Base-by-base conservation (phyloP, 2,797 vertebrate species). In the Sternarchorhynchus goeldii region DNA sequence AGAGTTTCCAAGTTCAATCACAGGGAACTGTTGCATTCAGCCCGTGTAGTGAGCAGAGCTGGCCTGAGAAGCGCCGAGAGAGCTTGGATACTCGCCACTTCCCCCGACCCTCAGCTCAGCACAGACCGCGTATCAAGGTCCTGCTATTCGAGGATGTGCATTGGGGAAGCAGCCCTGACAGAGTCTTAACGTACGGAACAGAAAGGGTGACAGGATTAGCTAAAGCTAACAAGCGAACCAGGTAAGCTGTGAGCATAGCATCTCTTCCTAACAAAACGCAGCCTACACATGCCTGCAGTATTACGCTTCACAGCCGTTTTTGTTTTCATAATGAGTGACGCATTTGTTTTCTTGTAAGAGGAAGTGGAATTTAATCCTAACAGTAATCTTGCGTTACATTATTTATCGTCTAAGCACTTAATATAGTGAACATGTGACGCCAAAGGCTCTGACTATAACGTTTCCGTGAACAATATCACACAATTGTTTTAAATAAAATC, bases 301-400 rank as follows among this genome's bases (percentile, higher is more conserved):
- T 41, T 41, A 41, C 6, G 10, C 39, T 59, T 67, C 20, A 45
- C 53, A 8, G n/a, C n/a, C 2, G 56, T 29, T 68, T 55, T 57
- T 69, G 39, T 39, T 79, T 75, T 53, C 4, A 16, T 36, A 31
- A 69, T 62, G 59, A 75, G 4, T 62, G 20, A 17, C 39, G 6
- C 25, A 25, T 5, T 18, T 55, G 58, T 58, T 17, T 62, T 62
- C 8, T 25, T 67, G 21, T 55, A 10, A 14, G 31, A n/a, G 10
- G 14, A 18, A 75, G 78, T 71, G 73, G 59, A 71, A 80, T 62
- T 80, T 10, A 41, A 39, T 21, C 45, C 45, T 41, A 56, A 31
- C 60, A 67, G 53, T 6, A 64, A 14, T 17, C 57, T 41, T 68
- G 41, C 69, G 62, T 25, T 25, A 25, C 25, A 25, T 25, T 25